phyloP scores from a whole-genome alignment of 2,888 invertebrate genomes.

The Pyrrhosoma nymphula region DNA sequence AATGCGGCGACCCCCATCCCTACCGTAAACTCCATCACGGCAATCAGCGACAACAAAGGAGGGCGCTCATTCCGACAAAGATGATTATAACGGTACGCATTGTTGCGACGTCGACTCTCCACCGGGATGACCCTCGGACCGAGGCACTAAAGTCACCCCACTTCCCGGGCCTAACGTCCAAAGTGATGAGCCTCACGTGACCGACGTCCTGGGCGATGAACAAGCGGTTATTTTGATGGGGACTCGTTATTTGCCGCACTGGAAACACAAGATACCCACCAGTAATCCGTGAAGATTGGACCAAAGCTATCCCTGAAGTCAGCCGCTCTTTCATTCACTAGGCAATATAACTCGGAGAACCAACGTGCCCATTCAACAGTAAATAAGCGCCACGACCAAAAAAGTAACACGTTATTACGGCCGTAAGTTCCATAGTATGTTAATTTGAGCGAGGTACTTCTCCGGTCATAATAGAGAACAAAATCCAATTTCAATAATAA shows the following conservation, averaged over 20 bases:
- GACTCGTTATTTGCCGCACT: not conserved
- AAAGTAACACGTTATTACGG: too few relatives aligned
- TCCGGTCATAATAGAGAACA: too few relatives aligned
- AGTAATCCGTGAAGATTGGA: not conserved
- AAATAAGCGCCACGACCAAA: too few relatives aligned
- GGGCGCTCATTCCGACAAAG: slow-evolving; percentile 4
- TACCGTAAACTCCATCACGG: not conserved
- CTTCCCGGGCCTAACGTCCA: not conserved
- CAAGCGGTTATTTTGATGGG: not conserved
- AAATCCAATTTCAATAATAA: too few relatives aligned
- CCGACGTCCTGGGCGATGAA: not conserved
- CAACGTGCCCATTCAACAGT: too few relatives aligned
- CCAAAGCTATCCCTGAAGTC: not conserved
- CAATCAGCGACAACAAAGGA: slow-evolving; percentile 8
- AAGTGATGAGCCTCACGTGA: not conserved
- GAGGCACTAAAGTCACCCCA: not conserved
- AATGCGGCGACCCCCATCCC: not conserved
- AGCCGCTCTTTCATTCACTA: not conserved
- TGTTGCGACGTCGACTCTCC: not conserved
- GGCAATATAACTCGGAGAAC: too few relatives aligned
- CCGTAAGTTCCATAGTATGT: too few relatives aligned
- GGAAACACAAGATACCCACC: not conserved
- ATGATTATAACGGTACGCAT: not conserved
- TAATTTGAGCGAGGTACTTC: too few relatives aligned
- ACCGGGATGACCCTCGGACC: not conserved